A percentile compares a stretch with the other conserved stretches of the same genome.
phyloP scores from a whole-genome alignment of 2,888 invertebrate genomes.

The Nymphalis polychloros region DNA sequence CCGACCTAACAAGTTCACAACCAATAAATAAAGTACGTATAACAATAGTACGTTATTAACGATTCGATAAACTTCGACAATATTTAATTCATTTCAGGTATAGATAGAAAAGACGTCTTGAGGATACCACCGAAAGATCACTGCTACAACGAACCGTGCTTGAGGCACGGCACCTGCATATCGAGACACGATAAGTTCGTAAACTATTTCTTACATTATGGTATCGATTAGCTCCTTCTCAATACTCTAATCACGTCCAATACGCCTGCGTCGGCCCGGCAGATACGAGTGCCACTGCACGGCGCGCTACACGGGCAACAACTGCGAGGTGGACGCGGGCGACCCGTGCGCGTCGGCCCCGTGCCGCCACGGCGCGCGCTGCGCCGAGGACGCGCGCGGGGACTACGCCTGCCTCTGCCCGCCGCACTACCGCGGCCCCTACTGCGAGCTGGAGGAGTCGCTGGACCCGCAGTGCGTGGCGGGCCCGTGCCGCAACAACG shows the following conservation, averaged over 20 bases:
- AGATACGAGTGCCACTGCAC: conserved; percentile 92
- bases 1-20: too few relatives aligned
- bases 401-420: conserved; percentile 87
- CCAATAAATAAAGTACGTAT: too few relatives aligned
- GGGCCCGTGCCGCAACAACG: conserved; percentile 90
- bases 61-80: too few relatives aligned
- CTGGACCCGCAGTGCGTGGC: conserved; percentile 87
- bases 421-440: conserved; percentile 84
- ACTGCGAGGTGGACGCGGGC: conserved; percentile 91
- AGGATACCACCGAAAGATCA: conserved; percentile 83
- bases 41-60: too few relatives aligned
- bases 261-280: too few relatives aligned
- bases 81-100: conserved; percentile 56
- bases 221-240: neutral
- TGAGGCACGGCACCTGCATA: conserved; percentile 91
- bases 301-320: conserved; percentile 91
- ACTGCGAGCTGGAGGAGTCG: conserved; percentile 88
- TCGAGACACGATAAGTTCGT: conserved; percentile 84
- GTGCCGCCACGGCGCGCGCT: conserved; percentile 88
- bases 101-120: conserved; percentile 78
- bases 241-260: too few relatives aligned
- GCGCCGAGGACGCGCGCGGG: conserved; percentile 84
- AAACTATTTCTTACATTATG: neutral
- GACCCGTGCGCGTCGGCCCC: conserved; percentile 85
- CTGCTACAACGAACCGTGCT: conserved; percentile 90